Percentiles rank a stretch among this genome's conserved stretches.
Evolutionary conservation across 2,888 invertebrate species (phyloP).

Genomic region (Sericinus montela): DNA sequence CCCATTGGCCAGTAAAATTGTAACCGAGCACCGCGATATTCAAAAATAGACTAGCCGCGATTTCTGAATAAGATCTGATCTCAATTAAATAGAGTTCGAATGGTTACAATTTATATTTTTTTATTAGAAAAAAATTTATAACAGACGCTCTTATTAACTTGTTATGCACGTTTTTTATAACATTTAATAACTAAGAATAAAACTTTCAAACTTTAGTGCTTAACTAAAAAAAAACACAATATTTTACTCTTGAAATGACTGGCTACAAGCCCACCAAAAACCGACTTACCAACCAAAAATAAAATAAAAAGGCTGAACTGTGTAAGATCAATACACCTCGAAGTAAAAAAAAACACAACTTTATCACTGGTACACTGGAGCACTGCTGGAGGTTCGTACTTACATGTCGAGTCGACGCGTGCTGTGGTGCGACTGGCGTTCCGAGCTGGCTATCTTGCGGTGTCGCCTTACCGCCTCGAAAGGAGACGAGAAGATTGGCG

Average conservation of each 20-base stretch:
- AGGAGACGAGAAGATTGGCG: conserved; percentile 55
- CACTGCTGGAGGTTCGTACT: conserved; percentile 66
- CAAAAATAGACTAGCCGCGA: conserved; percentile 67
- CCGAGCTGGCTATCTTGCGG: conserved; percentile 50
- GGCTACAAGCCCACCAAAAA: conserved; percentile 23
- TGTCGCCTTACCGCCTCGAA: conserved; percentile 77
- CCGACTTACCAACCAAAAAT: conserved; percentile 49
- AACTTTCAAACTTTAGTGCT: too few species aligned
- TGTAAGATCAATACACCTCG: conserved; percentile 54
- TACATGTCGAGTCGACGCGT: conserved; percentile 79
- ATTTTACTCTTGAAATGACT: too few species aligned
- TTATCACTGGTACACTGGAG: conserved; percentile 55
- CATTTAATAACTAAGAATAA: too few species aligned
- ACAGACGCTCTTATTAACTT: too few species aligned
- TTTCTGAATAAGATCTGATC: conserved; percentile 42
- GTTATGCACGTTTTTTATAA: too few species aligned
- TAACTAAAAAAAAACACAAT: too few species aligned
- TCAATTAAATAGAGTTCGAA: conserved; percentile 21
- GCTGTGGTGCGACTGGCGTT: conserved; percentile 77
- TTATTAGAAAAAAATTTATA: neutral
- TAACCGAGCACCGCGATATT: conserved; percentile 77
- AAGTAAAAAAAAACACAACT: conserved; percentile 39
- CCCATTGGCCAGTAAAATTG: conserved; percentile 60
- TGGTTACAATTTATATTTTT: neutral
- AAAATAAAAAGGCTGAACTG: conserved; percentile 12